Conservation (phyloP, 2,113 vertebrate species). For the Pachycephala philippinensis region DNA sequence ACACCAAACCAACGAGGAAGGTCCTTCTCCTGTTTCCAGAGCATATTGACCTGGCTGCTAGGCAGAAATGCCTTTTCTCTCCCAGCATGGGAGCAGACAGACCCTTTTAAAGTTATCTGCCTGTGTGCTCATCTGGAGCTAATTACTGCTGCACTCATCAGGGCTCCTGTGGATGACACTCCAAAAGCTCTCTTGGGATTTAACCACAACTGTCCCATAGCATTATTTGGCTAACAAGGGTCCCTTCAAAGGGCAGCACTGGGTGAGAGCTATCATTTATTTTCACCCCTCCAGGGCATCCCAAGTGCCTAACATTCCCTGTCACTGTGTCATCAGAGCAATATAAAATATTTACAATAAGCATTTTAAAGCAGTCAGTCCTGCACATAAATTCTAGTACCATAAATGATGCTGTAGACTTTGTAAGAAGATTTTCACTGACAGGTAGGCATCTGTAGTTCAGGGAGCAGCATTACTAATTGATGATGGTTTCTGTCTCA, state of each 20-base stretch:
- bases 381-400: background rate
- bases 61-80: background rate
- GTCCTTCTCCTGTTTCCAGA: background rate
- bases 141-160: background rate
- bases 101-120: background rate
- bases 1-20: background rate
- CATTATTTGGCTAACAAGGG: background rate
- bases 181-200: background rate
- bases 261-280: background rate
- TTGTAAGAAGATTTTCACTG: background rate
- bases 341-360: constrained; percentile 17
- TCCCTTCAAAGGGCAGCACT: background rate
- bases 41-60: background rate
- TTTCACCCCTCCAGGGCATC: background rate
- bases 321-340: background rate
- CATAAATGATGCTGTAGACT: background rate
- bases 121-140: background rate
- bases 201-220: background rate
- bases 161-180: constrained; percentile 8
- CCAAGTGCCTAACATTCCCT: background rate
- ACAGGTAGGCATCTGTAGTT: background rate
- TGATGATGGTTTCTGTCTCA: background rate
- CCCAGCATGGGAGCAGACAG: background rate
- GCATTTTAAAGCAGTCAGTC: background rate
- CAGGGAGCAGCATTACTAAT: background rate